A percentile compares a stretch with the other conserved stretches of the same genome.
Conservation (phyloP, 1,140 invertebrate genomes). For the Heliothis subflexa region DNA sequence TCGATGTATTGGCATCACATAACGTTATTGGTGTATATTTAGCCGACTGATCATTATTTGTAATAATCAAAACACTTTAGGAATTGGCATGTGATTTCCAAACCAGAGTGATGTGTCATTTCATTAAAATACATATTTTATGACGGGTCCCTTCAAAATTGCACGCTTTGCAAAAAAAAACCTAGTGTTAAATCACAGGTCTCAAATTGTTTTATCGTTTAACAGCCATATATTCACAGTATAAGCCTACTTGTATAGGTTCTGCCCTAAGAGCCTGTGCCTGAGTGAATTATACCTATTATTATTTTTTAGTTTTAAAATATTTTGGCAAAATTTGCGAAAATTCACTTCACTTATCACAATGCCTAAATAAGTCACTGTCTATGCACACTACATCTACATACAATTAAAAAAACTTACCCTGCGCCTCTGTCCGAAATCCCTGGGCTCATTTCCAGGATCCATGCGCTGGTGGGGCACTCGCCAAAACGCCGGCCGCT, state of each 20-base stretch:
- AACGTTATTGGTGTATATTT: constrained; percentile 52
- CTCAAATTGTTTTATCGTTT: too few species aligned
- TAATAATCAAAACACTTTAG: constrained; percentile 12
- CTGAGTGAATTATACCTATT: too few species aligned
- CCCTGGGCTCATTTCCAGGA: constrained; percentile 73
- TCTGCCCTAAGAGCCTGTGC: too few species aligned
- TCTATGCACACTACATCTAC: too few species aligned
- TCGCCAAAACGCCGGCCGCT: constrained; percentile 88
- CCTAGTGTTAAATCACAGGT: too few species aligned
- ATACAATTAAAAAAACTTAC: constrained; percentile 34
- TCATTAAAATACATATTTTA: constrained; percentile 1
- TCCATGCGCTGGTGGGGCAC: constrained; percentile 84
- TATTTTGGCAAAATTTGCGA: too few species aligned
- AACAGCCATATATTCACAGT: too few species aligned
- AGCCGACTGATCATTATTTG: constrained; percentile 58
- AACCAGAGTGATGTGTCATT: neutral
- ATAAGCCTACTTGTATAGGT: too few species aligned
- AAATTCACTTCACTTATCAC: too few species aligned
- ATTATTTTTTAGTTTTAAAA: too few species aligned
- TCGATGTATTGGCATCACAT: constrained; percentile 32
- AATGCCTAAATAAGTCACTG: neutral
- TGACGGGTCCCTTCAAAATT: too few species aligned
- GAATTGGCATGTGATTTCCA: constrained; percentile 28
- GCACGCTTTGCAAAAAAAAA: neutral
- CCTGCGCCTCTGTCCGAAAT: constrained; percentile 61